Conservation (phyloP, 1,140 invertebrate genomes). For the Heliothis subflexa region DNA sequence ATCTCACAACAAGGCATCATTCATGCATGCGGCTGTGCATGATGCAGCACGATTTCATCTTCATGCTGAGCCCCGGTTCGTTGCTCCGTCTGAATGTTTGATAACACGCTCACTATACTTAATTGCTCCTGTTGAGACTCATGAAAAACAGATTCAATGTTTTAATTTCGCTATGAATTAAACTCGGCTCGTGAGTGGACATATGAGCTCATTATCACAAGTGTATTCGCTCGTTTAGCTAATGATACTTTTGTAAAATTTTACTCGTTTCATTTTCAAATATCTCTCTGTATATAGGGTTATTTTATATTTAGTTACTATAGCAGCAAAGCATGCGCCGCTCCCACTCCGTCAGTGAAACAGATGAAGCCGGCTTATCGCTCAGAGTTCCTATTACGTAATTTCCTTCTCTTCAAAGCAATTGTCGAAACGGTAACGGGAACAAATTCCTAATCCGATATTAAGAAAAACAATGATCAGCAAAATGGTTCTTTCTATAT, state of each 20-base stretch:
- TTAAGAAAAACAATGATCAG: slow-evolving; percentile 47
- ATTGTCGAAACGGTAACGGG: slow-evolving; percentile 24
- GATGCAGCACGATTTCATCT: slow-evolving; percentile 2
- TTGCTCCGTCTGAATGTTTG: slow-evolving; percentile 13
- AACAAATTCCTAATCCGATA: slow-evolving; percentile 37
- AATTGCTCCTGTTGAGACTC: not conserved
- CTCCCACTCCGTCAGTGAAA: not conserved
- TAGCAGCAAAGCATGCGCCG: not conserved
- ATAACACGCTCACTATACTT: slow-evolving; percentile 3
- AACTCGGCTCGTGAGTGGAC: too few relatives aligned
- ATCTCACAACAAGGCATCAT: slow-evolving; percentile 1
- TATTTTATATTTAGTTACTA: not conserved
- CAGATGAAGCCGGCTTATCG: not conserved
- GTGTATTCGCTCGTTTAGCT: too few relatives aligned
- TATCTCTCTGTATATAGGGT: not conserved
- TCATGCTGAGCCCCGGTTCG: not conserved
- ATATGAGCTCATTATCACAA: too few relatives aligned
- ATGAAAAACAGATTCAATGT: too few relatives aligned
- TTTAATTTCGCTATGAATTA: too few relatives aligned
- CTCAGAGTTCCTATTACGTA: slow-evolving; percentile 13
- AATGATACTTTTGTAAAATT: too few relatives aligned
- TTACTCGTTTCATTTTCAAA: not conserved
- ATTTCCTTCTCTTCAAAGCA: slow-evolving; percentile 24
- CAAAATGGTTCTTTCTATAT: slow-evolving; percentile 46
- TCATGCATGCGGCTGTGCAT: slow-evolving; percentile 10